Evolutionary conservation across 2,113 vertebrate genomes (phyloP), one percentile per base, ranked within the genome.

Genomic region (Aepyceros melampus): DNA sequence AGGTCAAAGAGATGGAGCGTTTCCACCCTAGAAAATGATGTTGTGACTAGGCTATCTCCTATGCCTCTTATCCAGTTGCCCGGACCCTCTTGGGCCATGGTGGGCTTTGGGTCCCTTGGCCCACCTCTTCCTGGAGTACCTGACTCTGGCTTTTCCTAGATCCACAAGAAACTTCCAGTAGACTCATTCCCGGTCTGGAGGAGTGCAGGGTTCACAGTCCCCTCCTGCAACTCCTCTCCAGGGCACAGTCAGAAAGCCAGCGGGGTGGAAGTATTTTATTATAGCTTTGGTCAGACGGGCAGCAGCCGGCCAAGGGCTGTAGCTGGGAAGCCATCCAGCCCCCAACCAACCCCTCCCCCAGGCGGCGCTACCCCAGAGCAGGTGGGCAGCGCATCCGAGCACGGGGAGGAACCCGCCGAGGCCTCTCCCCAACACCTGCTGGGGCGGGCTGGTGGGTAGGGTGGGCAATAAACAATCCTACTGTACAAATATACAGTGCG

Each of bases 221-320:
- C 47, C 71, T 88, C 86, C 87, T 51, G 79, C 47, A 83, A 11
- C 27, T 90, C 79, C 87, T 91, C 79, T 64, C 74, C 84, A 64
- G 93, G 71, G 95, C 49, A 94, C 78, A 97, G 64, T 95, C 56
- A 5, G 60, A 93, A 96, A 94, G 7, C 85, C 90, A 25, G 23
- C 9, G 1, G 90, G 92, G 71, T 96, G 94, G 88, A 97, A 95
- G 71, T 94, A 88, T 94, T 91, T 98, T 98, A 98, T 98, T 97
- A 81, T 87, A 98, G 97, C 97, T 98, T 98, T 97, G 98, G 97
- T 98, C 98, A 97, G 82, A 97, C 15, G 21, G 91, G 93, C 86
- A 45, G 19, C 84, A 71, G 93, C 92, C 49, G 31, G 71, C 64
- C 7, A 10, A 71, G 91, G 89, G 78, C 43, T 85, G 58, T 87